A percentile compares a stretch with the other conserved stretches of the same genome.
These are phyloP conservation scores for Odontesthes bonariensis DNA, from an alignment of 2,113 vertebrate species.

Conservation along the genomic window DNA sequence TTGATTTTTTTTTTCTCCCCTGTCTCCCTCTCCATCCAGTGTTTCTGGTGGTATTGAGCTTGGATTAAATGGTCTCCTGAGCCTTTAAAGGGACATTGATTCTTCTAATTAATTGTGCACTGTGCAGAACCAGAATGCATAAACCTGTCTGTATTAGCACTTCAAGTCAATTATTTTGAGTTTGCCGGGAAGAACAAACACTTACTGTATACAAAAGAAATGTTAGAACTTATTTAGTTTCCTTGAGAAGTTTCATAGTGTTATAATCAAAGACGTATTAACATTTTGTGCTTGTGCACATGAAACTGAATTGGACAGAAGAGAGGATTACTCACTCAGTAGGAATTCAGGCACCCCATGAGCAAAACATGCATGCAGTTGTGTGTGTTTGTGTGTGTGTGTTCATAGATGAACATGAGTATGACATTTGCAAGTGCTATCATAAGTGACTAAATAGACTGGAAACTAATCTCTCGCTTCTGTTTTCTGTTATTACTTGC, in stretches of 20 bases:
- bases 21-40: constrained; percentile 89
- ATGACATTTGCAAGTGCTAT: constrained; percentile 32
- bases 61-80: constrained; percentile 99
- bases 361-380: constrained; percentile 68
- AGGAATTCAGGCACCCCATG: constrained; percentile 73
- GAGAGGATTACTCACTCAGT: constrained; percentile 78
- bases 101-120: constrained; percentile 99
- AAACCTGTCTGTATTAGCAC: constrained; percentile 89
- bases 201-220: constrained; percentile 81
- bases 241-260: constrained; percentile 79
- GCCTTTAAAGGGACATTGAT: constrained; percentile 99
- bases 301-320: constrained; percentile 75
- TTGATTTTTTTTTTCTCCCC: constrained; percentile 92
- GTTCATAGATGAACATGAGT: constrained; percentile 13
- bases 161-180: constrained; percentile 88
- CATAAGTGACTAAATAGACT: neutral
- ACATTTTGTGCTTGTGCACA: constrained; percentile 77
- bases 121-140: constrained; percentile 89
- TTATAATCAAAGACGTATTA: constrained; percentile 81
- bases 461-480: too few species aligned
- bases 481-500: neutral
- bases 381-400: constrained; percentile 28
- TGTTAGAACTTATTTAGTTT: constrained; percentile 81
- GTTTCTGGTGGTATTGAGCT: constrained; percentile 98
- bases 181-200: constrained; percentile 83